Base-by-base conservation (phyloP, 1,140 invertebrate species). In the Dendroctonus valens region DNA sequence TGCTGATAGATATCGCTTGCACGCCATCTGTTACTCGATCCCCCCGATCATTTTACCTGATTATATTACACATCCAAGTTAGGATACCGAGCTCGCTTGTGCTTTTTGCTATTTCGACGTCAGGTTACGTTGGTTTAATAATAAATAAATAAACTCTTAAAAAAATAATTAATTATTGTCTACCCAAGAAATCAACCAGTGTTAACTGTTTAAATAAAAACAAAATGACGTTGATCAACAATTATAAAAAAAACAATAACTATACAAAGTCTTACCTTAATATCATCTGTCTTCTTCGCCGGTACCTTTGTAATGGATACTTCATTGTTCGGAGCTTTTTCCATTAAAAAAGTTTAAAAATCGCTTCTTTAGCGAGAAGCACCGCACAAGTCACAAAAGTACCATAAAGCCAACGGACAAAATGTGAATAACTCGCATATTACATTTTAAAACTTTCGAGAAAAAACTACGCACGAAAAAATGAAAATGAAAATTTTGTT, bases 1-100 rank as follows among this genome's bases (percentile, higher is more conserved):
- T 74, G 70, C 72, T 74, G 74, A 75, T 74, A 73, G 69, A 69
- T 75, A 75, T 75, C 74, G 71, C 65, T 73, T 75, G 66, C 74
- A 72, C 70, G 71, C 74, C 74, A 75, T 75, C 74, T 75, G 74
- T 70, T 67, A 75, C 72, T 61, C 69, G 74, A 75, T 75, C 69
- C 60, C 52, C 57, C 51, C 53, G 72, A 74, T 75, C 74, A 70
- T 42, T 61, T 75, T 67, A 71, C 74, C 62, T 61, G 64, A 68
- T 75, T 64, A 69, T 63, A 51, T 75, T 75, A 69, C 74, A 71
- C 69, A 69, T 69, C 72, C 71, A 71, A 73, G 72, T 74, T 72
- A 72, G 74, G 71, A 66, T 59, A 60, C 55, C 65, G 55, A 59
- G 65, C 55, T 59, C 53, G 63, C 63, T 65, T 58, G 41, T 65